Percentiles rank a stretch among this genome's conserved stretches.
These are phyloP conservation scores for Tetramorium parvispinum DNA, from an alignment of 1,140 invertebrate genomes.

Conservation along the genomic window DNA sequence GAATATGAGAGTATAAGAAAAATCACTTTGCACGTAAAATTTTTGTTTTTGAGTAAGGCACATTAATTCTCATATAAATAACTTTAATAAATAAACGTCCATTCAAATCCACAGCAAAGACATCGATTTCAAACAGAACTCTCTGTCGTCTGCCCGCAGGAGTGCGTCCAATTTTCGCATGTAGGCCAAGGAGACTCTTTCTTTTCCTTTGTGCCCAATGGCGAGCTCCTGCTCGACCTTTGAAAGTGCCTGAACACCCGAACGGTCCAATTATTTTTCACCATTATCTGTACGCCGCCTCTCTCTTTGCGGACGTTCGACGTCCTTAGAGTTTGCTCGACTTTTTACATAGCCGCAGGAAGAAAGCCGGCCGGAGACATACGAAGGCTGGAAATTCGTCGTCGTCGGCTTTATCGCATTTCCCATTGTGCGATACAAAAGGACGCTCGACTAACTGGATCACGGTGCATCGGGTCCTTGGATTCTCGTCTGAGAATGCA, in stretches of 20 bases:
- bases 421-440: slow-evolving; percentile 56
- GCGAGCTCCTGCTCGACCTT: slow-evolving; percentile 48
- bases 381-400: slow-evolving; percentile 39
- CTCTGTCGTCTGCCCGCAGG: not conserved
- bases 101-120: not conserved
- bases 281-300: slow-evolving; percentile 43
- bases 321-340: slow-evolving; percentile 50
- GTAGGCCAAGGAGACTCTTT: slow-evolving; percentile 49
- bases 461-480: slow-evolving; percentile 24
- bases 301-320: slow-evolving; percentile 19
- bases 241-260: slow-evolving; percentile 58
- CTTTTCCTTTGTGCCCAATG: slow-evolving; percentile 44
- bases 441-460: slow-evolving; percentile 46
- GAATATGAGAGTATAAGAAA: too few relatives aligned
- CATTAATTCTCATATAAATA: not conserved
- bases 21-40: too few relatives aligned
- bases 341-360: slow-evolving; percentile 36
- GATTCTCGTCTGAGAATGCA: not conserved
- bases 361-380: not conserved
- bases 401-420: slow-evolving; percentile 50
- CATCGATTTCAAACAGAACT: not conserved
- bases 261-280: slow-evolving; percentile 71
- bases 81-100: not conserved
- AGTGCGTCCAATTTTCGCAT: slow-evolving; percentile 49
- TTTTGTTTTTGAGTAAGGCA: too few relatives aligned